phyloP scores from a whole-genome alignment of 1,140 invertebrate genomes.

The Campodea augens region DNA sequence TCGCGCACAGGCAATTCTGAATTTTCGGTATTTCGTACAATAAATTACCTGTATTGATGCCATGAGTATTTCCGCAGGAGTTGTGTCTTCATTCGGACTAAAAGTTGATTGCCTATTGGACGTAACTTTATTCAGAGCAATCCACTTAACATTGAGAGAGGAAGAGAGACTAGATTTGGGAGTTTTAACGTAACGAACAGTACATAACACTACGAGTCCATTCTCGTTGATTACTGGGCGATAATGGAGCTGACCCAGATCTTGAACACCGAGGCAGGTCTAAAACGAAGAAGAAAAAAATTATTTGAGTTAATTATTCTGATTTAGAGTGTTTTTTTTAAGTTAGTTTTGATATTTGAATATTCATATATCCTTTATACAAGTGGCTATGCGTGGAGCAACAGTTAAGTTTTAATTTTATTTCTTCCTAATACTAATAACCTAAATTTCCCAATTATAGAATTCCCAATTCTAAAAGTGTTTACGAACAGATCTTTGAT shows the following conservation, averaged over 20 bases:
- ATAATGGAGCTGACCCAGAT: constrained; percentile 82
- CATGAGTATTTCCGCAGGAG: constrained; percentile 60
- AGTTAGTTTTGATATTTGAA: too few species aligned
- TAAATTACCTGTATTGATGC: constrained; percentile 44
- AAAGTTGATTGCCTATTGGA: background rate
- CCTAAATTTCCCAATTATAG: too few species aligned
- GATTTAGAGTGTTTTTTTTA: background rate
- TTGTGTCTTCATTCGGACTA: constrained; percentile 38
- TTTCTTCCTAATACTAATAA: too few species aligned
- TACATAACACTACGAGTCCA: constrained; percentile 75
- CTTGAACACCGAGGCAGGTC: constrained; percentile 67
- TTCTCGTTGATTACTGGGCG: constrained; percentile 68
- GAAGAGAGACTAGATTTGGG: constrained; percentile 65
- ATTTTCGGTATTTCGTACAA: too few species aligned
- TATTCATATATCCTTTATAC: too few species aligned
- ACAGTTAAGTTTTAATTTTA: too few species aligned
- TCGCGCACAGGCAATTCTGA: too few species aligned
- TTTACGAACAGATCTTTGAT: too few species aligned
- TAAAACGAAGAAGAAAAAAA: constrained; percentile 19
- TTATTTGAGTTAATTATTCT: background rate
- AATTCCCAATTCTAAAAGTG: too few species aligned
- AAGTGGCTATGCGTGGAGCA: too few species aligned
- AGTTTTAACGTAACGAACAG: constrained; percentile 62
- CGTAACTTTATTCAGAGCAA: constrained; percentile 61
- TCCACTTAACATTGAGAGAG: constrained; percentile 66